A percentile compares a stretch with the other conserved stretches of the same genome.
Conservation (phyloP, 2,888 invertebrate genomes). For the Opisthograptis luteolata region DNA sequence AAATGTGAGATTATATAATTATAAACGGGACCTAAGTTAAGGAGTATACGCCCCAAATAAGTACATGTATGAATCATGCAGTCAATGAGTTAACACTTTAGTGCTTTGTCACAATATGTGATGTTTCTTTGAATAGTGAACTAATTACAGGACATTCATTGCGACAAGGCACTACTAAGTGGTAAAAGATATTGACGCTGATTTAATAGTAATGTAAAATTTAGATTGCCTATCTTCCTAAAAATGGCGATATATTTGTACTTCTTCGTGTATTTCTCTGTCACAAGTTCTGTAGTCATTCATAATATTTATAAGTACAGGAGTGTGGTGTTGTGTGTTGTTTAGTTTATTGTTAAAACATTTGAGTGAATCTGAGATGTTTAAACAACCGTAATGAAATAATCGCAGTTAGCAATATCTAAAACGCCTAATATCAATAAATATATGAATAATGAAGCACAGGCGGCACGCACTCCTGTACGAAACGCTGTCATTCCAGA, state of each 20-base stretch:
- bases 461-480: conserved; percentile 8
- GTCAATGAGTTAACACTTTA: not conserved
- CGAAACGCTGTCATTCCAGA: conserved; percentile 40
- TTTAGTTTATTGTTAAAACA: not conserved
- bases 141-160: not conserved
- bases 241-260: not conserved
- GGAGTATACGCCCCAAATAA: conserved; percentile 31
- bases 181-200: not conserved
- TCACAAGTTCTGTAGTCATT: conserved; percentile 2
- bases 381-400: not conserved
- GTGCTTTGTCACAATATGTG: conserved; percentile 1
- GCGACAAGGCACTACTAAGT: not conserved
- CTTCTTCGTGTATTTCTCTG: not conserved
- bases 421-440: too few relatives aligned
- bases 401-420: too few relatives aligned
- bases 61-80: too few relatives aligned
- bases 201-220: not conserved
- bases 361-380: not conserved
- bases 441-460: too few relatives aligned
- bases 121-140: not conserved
- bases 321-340: not conserved
- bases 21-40: conserved; percentile 34
- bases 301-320: conserved; percentile 1
- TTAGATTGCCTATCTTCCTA: not conserved
- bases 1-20: conserved; percentile 20